Conservation (phyloP, 2,888 invertebrate species). For the Aplocera efformata region DNA sequence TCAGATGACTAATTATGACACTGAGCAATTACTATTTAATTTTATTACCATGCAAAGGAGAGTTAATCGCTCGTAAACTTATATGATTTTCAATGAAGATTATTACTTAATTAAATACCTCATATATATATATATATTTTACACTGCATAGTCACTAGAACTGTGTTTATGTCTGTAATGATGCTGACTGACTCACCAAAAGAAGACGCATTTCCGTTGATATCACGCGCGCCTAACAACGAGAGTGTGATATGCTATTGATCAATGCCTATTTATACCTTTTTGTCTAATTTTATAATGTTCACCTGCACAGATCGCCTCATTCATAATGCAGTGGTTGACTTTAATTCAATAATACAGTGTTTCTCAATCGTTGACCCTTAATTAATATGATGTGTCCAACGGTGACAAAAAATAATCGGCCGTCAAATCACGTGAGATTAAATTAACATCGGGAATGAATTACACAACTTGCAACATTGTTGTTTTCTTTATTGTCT, state of each 20-base stretch:
- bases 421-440: no score
- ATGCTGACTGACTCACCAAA: conserved; percentile 51
- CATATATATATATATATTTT: conserved; percentile 5
- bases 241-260: conserved; percentile 62
- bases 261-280: conserved; percentile 70
- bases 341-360: conserved; percentile 53
- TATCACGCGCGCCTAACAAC: conserved; percentile 53
- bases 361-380: conserved; percentile 59
- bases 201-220: conserved; percentile 65
- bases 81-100: conserved; percentile 1
- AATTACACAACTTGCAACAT: no score
- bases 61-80: conserved; percentile 4
- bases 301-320: conserved; percentile 56
- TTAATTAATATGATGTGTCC: conserved; percentile 19
- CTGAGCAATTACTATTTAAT: conserved; percentile 1
- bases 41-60: conserved; percentile 4
- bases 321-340: conserved; percentile 61
- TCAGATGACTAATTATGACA: conserved; percentile 1
- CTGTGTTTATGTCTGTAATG: conserved; percentile 7
- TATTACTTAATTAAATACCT: conserved; percentile 10
- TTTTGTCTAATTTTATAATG: conserved; percentile 65
- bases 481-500: no score
- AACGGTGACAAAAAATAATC: no score
- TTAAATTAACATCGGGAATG: no score
- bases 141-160: conserved; percentile 1